Conservation (phyloP, 2,888 invertebrate genomes). For the Torymus aiolomorphi region DNA sequence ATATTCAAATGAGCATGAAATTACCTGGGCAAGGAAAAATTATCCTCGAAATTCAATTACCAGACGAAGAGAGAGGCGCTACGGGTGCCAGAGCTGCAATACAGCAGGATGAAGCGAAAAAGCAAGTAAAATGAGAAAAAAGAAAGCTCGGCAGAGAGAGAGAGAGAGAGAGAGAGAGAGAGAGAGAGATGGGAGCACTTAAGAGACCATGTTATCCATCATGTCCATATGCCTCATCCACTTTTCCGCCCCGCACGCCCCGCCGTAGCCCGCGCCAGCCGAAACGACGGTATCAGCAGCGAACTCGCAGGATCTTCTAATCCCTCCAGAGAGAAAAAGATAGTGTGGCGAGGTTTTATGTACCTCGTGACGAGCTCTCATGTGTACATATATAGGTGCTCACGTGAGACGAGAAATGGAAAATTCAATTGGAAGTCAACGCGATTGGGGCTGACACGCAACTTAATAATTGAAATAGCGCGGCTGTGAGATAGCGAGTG, state of each 20-base stretch:
- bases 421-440: constrained; percentile 28
- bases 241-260: neutral
- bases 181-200: constrained; percentile 26
- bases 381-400: neutral
- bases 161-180: too few relatives aligned
- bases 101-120: neutral
- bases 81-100: too few relatives aligned
- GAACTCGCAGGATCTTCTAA: neutral
- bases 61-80: neutral
- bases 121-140: too few relatives aligned
- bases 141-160: neutral
- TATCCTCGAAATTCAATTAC: constrained; percentile 1
- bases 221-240: constrained; percentile 39
- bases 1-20: neutral
- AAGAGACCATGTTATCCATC: constrained; percentile 55
- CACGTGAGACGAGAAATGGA: neutral
- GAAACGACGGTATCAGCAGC: neutral
- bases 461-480: constrained; percentile 31
- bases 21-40: neutral
- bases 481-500: too few relatives aligned
- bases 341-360: too few relatives aligned
- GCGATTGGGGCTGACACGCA: constrained; percentile 1
- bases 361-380: neutral
- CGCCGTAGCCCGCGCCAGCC: too few relatives aligned
- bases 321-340: neutral